Percentiles rank a stretch among this genome's conserved stretches.
These are phyloP conservation scores for Ditula angustiorana DNA, from an alignment of 2,888 invertebrate genomes.

Conservation along the genomic window DNA sequence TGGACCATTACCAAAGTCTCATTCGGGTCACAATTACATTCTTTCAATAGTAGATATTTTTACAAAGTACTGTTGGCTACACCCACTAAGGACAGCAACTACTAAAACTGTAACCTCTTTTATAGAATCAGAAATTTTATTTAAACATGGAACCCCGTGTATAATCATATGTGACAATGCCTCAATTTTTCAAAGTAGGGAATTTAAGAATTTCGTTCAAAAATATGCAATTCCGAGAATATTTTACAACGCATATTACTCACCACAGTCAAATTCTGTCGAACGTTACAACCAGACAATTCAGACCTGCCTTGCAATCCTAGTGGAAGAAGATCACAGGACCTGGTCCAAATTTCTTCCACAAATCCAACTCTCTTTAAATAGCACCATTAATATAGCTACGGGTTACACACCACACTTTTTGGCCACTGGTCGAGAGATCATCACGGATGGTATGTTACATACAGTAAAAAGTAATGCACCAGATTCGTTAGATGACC, in stretches of 20 bases:
- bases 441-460: too few relatives aligned
- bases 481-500: too few relatives aligned
- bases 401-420: slow-evolving; percentile 3
- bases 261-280: slow-evolving; percentile 1
- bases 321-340: background rate
- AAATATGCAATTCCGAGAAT: background rate
- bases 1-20: slow-evolving; percentile 2
- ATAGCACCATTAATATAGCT: background rate
- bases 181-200: background rate
- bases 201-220: slow-evolving; percentile 2
- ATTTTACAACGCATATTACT: slow-evolving; percentile 11
- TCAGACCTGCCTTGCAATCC: background rate
- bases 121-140: background rate
- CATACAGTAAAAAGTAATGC: too few relatives aligned
- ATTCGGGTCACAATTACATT: slow-evolving; percentile 15
- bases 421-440: too few relatives aligned
- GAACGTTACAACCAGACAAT: background rate
- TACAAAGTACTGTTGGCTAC: slow-evolving; percentile 10
- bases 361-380: background rate
- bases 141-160: background rate
- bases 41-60: slow-evolving; percentile 9
- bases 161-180: background rate
- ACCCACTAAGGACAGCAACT: slow-evolving; percentile 5
- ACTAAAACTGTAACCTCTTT: slow-evolving; percentile 2
- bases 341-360: background rate